Evolutionary conservation across 2,797 vertebrate species (phyloP).

Genomic region (Hydrolagus colliei): DNA sequence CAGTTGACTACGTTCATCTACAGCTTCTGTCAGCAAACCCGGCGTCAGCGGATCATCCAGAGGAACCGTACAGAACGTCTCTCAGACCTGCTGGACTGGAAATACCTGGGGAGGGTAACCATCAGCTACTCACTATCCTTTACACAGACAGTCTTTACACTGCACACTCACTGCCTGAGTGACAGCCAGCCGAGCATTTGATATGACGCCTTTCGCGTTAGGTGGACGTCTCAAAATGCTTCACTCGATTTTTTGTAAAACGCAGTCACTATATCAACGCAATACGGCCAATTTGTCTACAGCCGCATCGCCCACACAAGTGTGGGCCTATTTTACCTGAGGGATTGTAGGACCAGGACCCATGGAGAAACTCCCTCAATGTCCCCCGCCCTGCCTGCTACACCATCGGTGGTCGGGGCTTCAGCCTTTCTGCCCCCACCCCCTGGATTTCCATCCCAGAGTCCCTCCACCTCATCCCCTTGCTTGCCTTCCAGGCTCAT

Average conservation of each 20-base stretch:
- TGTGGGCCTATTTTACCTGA: neutral
- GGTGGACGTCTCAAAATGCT: no score
- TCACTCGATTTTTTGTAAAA: no score
- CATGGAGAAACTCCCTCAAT: no score
- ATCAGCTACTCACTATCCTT: no score
- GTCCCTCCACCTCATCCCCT: neutral
- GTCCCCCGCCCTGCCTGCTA: no score
- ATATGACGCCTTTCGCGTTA: no score
- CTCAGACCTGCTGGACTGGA: constrained; percentile 91
- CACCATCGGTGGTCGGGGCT: neutral
- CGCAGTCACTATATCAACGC: neutral
- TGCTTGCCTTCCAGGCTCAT: neutral
- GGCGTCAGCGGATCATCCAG: constrained; percentile 86
- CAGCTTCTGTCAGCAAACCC: constrained; percentile 87
- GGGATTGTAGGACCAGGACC: no score
- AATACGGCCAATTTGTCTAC: constrained; percentile 12
- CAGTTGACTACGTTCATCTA: constrained; percentile 90
- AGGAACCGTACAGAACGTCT: constrained; percentile 88
- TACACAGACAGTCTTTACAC: neutral
- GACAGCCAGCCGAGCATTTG: neutral
- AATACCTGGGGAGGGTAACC: constrained; percentile 79
- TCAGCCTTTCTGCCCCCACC: neutral
- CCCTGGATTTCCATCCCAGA: no score
- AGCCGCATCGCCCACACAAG: constrained; percentile 9
- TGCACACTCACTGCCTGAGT: neutral